phyloP scores from a whole-genome alignment of 2,797 vertebrate species.

The Clarias platycephalus region DNA sequence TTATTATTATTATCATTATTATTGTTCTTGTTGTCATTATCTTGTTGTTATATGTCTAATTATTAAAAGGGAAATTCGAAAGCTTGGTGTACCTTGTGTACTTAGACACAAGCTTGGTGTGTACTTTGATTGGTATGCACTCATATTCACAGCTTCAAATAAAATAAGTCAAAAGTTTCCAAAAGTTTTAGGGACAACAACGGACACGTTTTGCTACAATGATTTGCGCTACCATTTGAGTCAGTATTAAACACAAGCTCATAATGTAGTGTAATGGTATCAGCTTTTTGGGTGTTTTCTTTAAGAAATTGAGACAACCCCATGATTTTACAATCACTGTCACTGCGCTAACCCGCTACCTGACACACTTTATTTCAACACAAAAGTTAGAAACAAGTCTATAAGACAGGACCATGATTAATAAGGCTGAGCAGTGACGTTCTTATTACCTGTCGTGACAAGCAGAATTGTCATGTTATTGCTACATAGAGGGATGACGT shows the following conservation, averaged over 20 bases:
- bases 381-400: background rate
- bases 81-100: background rate
- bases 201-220: background rate
- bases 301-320: background rate
- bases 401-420: background rate
- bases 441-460: slow-evolving; percentile 25
- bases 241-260: background rate
- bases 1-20: background rate
- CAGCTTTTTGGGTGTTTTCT: background rate
- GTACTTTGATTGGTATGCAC: background rate
- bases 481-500: background rate
- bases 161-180: background rate
- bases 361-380: background rate
- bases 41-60: background rate
- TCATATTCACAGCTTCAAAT: background rate
- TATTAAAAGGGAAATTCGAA: background rate
- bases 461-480: slow-evolving; percentile 13
- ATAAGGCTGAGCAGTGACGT: background rate
- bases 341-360: background rate
- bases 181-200: background rate
- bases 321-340: slow-evolving; percentile 8
- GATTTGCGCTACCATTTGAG: background rate
- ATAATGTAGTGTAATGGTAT: background rate
- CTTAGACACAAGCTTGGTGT: background rate
- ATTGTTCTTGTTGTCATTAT: background rate